Percentiles rank a stretch among this genome's conserved stretches.
Conservation (phyloP, 2,888 invertebrate species). For the Anoncus sp. region DNA sequence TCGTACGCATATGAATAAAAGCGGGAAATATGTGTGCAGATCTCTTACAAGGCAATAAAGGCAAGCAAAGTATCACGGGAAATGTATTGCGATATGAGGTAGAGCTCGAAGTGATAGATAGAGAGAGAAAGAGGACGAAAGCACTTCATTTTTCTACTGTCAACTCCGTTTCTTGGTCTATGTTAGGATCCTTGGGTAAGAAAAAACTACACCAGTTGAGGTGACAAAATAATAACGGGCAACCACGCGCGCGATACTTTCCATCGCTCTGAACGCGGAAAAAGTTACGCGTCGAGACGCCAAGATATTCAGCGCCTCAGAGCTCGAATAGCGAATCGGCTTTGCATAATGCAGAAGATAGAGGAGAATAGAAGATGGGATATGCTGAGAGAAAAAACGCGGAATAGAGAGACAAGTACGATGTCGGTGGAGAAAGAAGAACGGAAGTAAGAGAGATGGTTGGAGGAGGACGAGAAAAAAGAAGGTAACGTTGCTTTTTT, state of each 20-base stretch:
- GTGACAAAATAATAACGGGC: constrained; percentile 32
- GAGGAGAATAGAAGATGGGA: constrained; percentile 25
- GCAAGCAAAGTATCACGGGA: background rate
- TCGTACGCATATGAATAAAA: constrained; percentile 15
- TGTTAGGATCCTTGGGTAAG: constrained; percentile 2
- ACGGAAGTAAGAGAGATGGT: constrained; percentile 20
- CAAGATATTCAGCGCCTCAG: constrained; percentile 53
- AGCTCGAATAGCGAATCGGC: constrained; percentile 62
- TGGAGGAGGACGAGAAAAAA: constrained; percentile 7
- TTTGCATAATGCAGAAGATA: constrained; percentile 67
- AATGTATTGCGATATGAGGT: constrained; percentile 15
- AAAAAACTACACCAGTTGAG: constrained; percentile 11
- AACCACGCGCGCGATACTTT: constrained; percentile 11
- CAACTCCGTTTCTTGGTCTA: constrained; percentile 19
- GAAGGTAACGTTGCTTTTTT: constrained; percentile 21
- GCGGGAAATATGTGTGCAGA: constrained; percentile 13
- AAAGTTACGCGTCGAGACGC: constrained; percentile 51
- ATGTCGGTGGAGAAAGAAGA: constrained; percentile 18
- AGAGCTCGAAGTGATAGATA: no score
- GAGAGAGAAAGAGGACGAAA: background rate
- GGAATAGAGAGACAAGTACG: constrained; percentile 3
- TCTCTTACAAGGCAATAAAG: constrained; percentile 33
- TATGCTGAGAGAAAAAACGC: constrained; percentile 29
- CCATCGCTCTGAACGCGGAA: constrained; percentile 23
- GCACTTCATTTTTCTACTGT: constrained; percentile 48